Evolutionary conservation across 1,140 invertebrate species (phyloP), one percentile per base, ranked within the genome.

Genomic region (Ganaspis sp.): DNA sequence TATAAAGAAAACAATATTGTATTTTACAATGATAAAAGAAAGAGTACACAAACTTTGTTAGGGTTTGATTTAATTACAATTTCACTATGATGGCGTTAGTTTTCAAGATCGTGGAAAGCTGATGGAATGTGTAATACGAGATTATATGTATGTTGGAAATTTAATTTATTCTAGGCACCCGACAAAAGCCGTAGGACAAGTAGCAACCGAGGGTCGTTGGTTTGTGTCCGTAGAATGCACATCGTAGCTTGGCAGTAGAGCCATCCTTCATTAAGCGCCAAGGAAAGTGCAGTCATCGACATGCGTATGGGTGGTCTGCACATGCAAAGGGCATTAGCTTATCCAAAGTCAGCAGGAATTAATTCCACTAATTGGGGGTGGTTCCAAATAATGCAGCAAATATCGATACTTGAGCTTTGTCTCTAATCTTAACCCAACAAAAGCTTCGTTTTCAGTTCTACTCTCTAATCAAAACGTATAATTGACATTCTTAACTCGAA

Each of bases 361-460:
- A 89, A 89, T 89, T 89, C 87, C 88, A 88, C 88, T 89, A 90
- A 90, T 90, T 90, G 87, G 87, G 86, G 85, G 86, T 87, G 89
- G 86, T 87, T 88, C 86, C 81, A 83, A 86, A 87, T 42, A 45
- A 34, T 82, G 86, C 74, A 83, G 86, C 87, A 88, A 88, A 88
- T 83, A 88, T 86, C 81, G 84, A 80, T 78, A 71, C 42, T 71
- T 77, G 21, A 76, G 77, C 78, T 75, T 73, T 69, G 69, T 74
- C 72, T 69, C 76, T 81, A 74, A 58, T 70, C 42, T n/a, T 45
- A 45, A 45, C 12, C 42, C n/a, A 12, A 15, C 4, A 45, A 45
- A 15, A 45, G 29, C 29, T 34, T 34, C 29, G 6, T 34, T 34
- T 34, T 34, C 29, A 34, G 2, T 34, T 3, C 29, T 6, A 34